Evolutionary conservation across 1,140 invertebrate genomes (phyloP).

Genomic region (Steinernema feltiae): DNA sequence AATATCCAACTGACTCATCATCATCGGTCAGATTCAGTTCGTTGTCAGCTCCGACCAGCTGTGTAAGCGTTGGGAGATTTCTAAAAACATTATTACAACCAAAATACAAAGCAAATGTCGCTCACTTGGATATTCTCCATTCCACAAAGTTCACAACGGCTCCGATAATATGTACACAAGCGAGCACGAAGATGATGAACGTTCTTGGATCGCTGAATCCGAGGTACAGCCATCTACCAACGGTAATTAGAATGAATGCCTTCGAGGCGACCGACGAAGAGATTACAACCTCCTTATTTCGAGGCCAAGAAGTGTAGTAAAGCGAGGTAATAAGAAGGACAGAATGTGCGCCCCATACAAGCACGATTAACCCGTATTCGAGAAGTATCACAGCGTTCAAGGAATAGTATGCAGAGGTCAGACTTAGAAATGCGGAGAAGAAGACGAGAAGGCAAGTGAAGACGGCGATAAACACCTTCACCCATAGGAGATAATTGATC

Average conservation of each 20-base stretch:
- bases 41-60: conserved; percentile 16
- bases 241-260: conserved; percentile 29
- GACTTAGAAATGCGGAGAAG: conserved; percentile 27
- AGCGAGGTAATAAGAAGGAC: not conserved
- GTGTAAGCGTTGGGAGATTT: not conserved
- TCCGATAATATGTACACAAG: conserved; percentile 29
- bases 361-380: conserved; percentile 17
- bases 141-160: conserved; percentile 26
- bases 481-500: not conserved
- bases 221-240: conserved; percentile 31
- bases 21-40: not conserved
- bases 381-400: conserved; percentile 10
- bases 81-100: not conserved
- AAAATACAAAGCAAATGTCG: not conserved
- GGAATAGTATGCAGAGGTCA: not conserved
- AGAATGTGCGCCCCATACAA: conserved; percentile 21
- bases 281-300: conserved; percentile 17
- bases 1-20: conserved; percentile 35
- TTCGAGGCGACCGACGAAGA: conserved; percentile 29
- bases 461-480: not conserved
- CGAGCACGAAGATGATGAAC: conserved; percentile 13
- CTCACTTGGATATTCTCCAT: conserved; percentile 31
- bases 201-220: conserved; percentile 32
- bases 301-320: conserved; percentile 6
- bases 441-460: conserved; percentile 16